Evolutionary conservation across 2,888 invertebrate species (phyloP), one percentile per base, ranked within the genome.

Genomic region (Rambutsinella grinnellia): DNA sequence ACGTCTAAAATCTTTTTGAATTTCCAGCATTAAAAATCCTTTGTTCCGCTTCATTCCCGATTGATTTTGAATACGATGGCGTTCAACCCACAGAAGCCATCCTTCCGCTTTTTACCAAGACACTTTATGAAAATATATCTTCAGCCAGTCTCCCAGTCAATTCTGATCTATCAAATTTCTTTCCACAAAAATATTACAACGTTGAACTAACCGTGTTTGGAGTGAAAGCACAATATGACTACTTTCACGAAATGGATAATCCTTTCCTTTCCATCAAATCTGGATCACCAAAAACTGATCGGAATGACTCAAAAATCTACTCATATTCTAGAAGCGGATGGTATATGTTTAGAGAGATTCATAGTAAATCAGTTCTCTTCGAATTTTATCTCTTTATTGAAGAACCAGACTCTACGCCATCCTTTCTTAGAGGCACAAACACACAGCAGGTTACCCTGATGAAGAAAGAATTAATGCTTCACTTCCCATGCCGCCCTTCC

Each of bases 31-130:
- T 58, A 3, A 58, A 58, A 58, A 58, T 58, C 10, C 17, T 58
- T 5, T 58, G 58, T 21, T 58, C 58, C 2, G 8, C 58, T 21
- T 6, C 2, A 17, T 58, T 58, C 13, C 58, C 58, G 17, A 58
- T 58, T 10, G 58, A 58, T 17, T 58, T 58, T 58, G 58, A 58
- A 15, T 58, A 58, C 17, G 58, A 58, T 58, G 58, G 58, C 5
- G 58, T 58, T 36, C 58, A 58, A 36, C 58, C 58, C 17, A 58
- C 58, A 3, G 58, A 58, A 36, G 58, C 58, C 13, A n/a, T 58
- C 2, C 58, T 58, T 5, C 58, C 58, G 1, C 17, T 58, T 6
- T 58, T 58, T 19, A n/a, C 58, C 6, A 58, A 58, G 36, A 58
- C 58, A 3, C 17, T 58, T 10, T 1, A 13, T 10, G 17, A 28